phyloP scores from a whole-genome alignment of 2,888 invertebrate genomes.

The Apamea sordens region DNA sequence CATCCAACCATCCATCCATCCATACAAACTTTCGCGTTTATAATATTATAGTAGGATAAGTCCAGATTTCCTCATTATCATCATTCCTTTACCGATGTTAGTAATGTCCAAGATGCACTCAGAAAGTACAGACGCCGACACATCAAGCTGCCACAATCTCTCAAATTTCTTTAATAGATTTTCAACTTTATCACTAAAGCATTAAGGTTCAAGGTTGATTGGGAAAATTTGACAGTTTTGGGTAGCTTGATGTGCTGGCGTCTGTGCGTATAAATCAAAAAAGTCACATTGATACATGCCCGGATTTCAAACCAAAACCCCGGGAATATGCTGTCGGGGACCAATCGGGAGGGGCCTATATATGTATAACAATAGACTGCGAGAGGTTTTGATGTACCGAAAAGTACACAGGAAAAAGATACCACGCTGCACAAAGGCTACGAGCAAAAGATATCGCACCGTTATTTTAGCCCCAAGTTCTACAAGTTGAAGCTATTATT shows the following conservation, averaged over 20 bases:
- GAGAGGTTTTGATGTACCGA: not conserved
- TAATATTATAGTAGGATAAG: no score
- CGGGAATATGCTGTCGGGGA: not conserved
- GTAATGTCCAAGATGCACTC: not conserved
- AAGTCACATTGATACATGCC: not conserved
- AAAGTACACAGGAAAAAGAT: not conserved
- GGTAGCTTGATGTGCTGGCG: no score
- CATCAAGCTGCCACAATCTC: no score
- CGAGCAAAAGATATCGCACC: not conserved
- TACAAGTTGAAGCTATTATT: slow-evolving; percentile 51
- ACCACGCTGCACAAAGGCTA: not conserved
- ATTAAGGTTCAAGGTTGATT: no score
- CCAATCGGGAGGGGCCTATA: not conserved
- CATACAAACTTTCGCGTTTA: no score
- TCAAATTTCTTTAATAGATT: no score
- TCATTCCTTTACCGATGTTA: no score
- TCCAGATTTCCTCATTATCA: no score
- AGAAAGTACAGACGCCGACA: not conserved
- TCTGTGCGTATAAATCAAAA: no score
- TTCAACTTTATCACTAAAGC: no score
- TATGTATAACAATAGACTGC: not conserved
- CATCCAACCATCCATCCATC: no score
- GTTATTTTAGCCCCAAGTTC: slow-evolving; percentile 9
- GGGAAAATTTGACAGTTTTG: no score
- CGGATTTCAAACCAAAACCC: not conserved